phyloP scores from a whole-genome alignment of 2,888 invertebrate genomes.

The Acanthosoma haemorrhoidale region DNA sequence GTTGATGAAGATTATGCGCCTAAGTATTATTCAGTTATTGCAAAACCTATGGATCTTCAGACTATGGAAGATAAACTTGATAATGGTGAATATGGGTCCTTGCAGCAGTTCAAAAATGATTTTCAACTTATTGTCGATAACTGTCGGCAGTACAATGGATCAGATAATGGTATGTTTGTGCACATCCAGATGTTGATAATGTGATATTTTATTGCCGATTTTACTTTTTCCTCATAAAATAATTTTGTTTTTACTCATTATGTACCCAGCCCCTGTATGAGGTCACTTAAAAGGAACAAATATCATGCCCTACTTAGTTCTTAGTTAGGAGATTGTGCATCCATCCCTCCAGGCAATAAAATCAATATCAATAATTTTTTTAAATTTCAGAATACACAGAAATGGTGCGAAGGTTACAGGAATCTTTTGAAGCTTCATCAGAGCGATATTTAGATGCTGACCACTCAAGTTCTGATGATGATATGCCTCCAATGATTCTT shows the following conservation, averaged over 20 bases:
- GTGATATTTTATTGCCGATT: not conserved
- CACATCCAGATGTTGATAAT: not conserved
- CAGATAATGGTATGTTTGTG: slow-evolving; percentile 68
- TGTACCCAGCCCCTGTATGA: too few species aligned
- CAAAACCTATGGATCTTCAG: slow-evolving; percentile 78
- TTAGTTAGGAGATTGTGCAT: not conserved
- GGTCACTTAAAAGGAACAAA: not conserved
- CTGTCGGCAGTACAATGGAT: slow-evolving; percentile 86
- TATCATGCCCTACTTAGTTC: not conserved
- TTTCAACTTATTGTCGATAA: slow-evolving; percentile 90
- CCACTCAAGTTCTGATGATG: slow-evolving; percentile 36
- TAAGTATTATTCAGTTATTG: slow-evolving; percentile 57
- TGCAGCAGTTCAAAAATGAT: slow-evolving; percentile 77
- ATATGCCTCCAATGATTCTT: slow-evolving; percentile 20
- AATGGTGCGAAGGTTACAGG: slow-evolving; percentile 78
- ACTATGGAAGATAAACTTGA: slow-evolving; percentile 84
- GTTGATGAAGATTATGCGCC: slow-evolving; percentile 77
- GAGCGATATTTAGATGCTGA: slow-evolving; percentile 77
- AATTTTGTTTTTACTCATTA: not conserved
- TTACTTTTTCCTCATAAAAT: not conserved
- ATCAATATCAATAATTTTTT: too few species aligned
- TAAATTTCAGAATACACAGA: slow-evolving; percentile 76
- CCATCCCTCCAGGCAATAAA: too few species aligned
- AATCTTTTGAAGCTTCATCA: slow-evolving; percentile 74
- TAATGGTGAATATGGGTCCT: slow-evolving; percentile 69